Base-by-base conservation (phyloP, 2,113 vertebrate species). In the Aramus guarauna region DNA sequence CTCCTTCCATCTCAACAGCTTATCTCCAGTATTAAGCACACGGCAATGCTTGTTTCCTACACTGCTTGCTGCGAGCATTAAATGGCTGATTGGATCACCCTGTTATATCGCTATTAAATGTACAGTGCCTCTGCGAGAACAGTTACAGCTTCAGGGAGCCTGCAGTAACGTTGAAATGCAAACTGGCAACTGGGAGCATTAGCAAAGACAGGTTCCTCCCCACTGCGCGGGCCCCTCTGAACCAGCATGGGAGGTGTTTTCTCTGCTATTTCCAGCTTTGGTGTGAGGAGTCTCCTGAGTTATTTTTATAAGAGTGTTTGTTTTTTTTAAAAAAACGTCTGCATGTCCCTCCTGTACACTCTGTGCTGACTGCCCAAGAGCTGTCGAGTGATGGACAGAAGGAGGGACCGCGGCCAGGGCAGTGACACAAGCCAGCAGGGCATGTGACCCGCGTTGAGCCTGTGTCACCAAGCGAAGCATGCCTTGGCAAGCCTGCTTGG, bases 381-480 rank as follows among this genome's bases (percentile, higher is more conserved):
- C 94, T 92, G 56, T 50, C 10, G 72, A 86, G 73, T 94, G 85
- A 93, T 0, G 17, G 96, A 91, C 96, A 97, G 92, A 58, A 68
- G 94, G 74, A 93, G 87, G 96, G 89, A 89, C 10, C 0, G 32
- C 5, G 27, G 87, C 95, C 67, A 94, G 93, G 90, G 74, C 24
- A 45, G 94, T 52, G 94, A 76, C 58, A 73, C 30, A 84, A 94
- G 96, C 97, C 97, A 97, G 86, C 13, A 9, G 83, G 79, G 94
- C 97, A 50, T 97, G 96, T 98, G 98, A 98, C 86, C 23, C 82
- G 75, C 81, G n/a, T 81, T 94, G 94, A 97, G 89, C n/a, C 78
- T 76, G 53, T 88, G 84, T 96, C 92, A 97, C 66, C 53, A 52
- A 96, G 95, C 3, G 5, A 89, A 91, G 86, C 52, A 86, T 66